Conservation (phyloP, 2,888 invertebrate species). For the Philaethria dido region DNA sequence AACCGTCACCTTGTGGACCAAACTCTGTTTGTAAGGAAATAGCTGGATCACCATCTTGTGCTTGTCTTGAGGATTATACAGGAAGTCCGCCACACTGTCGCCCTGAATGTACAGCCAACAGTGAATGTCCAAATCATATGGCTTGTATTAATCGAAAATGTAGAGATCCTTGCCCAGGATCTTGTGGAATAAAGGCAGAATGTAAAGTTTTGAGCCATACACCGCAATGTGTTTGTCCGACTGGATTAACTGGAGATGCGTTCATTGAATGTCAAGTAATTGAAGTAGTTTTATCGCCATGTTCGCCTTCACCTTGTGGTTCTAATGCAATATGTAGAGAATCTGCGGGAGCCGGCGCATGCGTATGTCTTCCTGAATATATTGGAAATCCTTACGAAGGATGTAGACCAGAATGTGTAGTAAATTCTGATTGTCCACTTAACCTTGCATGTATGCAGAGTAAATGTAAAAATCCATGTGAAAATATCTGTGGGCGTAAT, state of each 20-base stretch:
- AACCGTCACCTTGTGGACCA: constrained; percentile 90
- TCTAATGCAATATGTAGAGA: constrained; percentile 89
- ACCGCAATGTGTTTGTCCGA: constrained; percentile 88
- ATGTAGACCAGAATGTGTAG: constrained; percentile 89
- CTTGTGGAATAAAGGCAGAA: constrained; percentile 88
- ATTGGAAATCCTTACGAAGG: constrained; percentile 91
- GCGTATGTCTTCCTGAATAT: constrained; percentile 87
- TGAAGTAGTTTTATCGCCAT: constrained; percentile 83
- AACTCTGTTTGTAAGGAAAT: constrained; percentile 86
- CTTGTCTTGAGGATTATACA: constrained; percentile 86
- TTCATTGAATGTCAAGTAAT: constrained; percentile 82
- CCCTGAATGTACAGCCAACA: constrained; percentile 89
- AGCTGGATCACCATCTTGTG: constrained; percentile 87
- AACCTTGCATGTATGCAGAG: constrained; percentile 89
- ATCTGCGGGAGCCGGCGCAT: constrained; percentile 86
- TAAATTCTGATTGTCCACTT: constrained; percentile 88
- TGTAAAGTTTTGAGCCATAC: constrained; percentile 90
- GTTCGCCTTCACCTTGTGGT: constrained; percentile 89
- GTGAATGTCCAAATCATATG: constrained; percentile 87
- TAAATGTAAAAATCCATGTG: constrained; percentile 90
- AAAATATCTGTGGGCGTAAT: constrained; percentile 89
- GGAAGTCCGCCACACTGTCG: constrained; percentile 89
- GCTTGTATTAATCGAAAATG: constrained; percentile 91
- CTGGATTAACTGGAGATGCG: constrained; percentile 86
- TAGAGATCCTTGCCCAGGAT: constrained; percentile 88